Conservation (phyloP, 2,113 vertebrate species). For the Ranitomeya imitator region DNA sequence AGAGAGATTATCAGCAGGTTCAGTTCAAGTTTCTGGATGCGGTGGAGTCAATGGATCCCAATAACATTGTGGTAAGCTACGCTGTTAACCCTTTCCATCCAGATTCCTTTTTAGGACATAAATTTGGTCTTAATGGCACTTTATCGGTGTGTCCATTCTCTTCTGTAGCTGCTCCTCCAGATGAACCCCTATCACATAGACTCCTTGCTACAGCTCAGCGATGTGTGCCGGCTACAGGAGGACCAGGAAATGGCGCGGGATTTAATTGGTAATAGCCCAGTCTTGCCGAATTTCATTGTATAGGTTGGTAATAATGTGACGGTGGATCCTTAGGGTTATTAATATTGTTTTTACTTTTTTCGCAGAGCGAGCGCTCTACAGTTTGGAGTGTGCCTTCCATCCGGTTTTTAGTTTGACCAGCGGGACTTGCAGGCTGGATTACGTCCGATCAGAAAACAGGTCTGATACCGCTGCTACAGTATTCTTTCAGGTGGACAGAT, state of each 20-base stretch:
- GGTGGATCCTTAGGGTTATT: background rate
- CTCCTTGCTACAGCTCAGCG: slow-evolving; percentile 93
- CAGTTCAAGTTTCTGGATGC: slow-evolving; percentile 95
- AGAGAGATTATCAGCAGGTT: slow-evolving; percentile 91
- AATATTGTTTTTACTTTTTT: slow-evolving; percentile 17
- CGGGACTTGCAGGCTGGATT: slow-evolving; percentile 86
- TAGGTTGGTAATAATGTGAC: background rate
- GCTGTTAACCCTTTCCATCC: too few species aligned
- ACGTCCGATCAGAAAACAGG: slow-evolving; percentile 92
- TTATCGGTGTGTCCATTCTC: background rate
- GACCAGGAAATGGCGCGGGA: slow-evolving; percentile 98
- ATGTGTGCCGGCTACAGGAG: slow-evolving; percentile 93
- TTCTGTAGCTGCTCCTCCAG: slow-evolving; percentile 84
- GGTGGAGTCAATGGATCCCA: slow-evolving; percentile 96
- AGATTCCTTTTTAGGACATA: too few species aligned
- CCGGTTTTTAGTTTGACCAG: slow-evolving; percentile 94
- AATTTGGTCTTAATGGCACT: background rate
- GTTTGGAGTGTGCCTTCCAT: slow-evolving; percentile 93
- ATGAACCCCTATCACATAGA: slow-evolving; percentile 93
- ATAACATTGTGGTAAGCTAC: slow-evolving; percentile 89
- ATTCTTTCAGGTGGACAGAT: background rate
- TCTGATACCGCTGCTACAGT: slow-evolving; percentile 58
- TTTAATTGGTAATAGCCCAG: slow-evolving; percentile 80
- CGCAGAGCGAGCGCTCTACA: slow-evolving; percentile 90
- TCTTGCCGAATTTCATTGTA: background rate